Base-by-base conservation (phyloP, 2,888 invertebrate genomes). In the Alcis repandata region DNA sequence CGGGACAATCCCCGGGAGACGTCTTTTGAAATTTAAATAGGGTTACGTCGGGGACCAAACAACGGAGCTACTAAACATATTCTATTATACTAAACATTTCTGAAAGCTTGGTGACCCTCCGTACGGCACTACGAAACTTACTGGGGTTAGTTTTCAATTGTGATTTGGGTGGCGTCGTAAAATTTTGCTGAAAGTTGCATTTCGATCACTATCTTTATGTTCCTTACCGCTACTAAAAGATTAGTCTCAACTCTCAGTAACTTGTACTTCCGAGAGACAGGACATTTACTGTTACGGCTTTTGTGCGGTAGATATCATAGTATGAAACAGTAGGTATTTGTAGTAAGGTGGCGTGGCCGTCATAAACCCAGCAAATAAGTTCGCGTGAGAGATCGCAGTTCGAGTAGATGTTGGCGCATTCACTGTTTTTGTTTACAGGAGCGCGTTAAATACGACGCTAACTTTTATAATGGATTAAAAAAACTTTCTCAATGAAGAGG, bases 1-100 rank as follows among this genome's bases (percentile, higher is more conserved):
- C 64, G 69, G 73, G 68, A 73, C 66, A 67, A 78, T 77, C 78
- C 77, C 67, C 70, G 74, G 73, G 79, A 76, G 72, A 79, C 73
- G 74, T 80, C 77, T 80, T 84, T 80, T 78, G 83, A 86, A 85
- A 85, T 86, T 84, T 80, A 84, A 83, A 85, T 83, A 76, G 76
- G 77, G 74, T 77, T 76, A 72, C 74, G 71, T 72, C 68, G 72
- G 64, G 73, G 60, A 75, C 74, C 73, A 79, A 80, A 79, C 78
- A 71, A 74, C 74, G 66, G 57, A 60, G 49, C 73, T 67, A 73
- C 73, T 71, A 77, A 75, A 79, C 77, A 75, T 71, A 73, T 73
- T 74, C 68, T 70, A 72, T 69, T 75, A 65, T 70, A 74, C 72
- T 72, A 69, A 74, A 73, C 67, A 74, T 69, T 41, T 51, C 57